These are phyloP conservation scores for Carollia perspicillata DNA, from an alignment of 2,113 vertebrate species.

Conservation along the genomic window DNA sequence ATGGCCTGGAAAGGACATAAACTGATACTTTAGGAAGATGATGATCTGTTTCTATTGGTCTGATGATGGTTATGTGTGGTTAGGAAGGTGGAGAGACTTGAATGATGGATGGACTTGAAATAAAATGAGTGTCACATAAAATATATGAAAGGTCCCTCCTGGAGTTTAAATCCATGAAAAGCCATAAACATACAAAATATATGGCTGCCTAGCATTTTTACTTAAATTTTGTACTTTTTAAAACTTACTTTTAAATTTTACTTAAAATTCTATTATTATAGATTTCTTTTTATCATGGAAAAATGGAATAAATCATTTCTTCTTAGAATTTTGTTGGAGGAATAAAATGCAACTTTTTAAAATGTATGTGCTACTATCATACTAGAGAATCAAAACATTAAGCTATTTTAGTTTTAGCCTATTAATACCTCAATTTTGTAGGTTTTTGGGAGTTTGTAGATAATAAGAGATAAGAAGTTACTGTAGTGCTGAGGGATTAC, in stretches of 20 bases:
- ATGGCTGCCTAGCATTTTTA: neutral
- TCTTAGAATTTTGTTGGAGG: neutral
- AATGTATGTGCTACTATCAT: neutral
- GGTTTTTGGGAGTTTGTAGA: neutral
- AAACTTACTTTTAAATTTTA: neutral
- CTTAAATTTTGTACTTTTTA: neutral
- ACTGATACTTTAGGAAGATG: neutral
- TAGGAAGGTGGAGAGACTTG: neutral
- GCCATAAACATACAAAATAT: neutral
- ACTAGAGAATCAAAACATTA: neutral
- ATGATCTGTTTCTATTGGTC: neutral
- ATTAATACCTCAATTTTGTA: neutral
- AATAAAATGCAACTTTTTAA: neutral
- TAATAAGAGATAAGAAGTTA: neutral
- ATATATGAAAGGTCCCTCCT: neutral
- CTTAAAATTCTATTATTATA: neutral
- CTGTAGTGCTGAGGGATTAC: neutral
- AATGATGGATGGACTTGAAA: neutral
- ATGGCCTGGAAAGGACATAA: neutral
- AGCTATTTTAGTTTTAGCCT: neutral
- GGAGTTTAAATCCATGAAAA: neutral
- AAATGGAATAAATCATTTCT: neutral
- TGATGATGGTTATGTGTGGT: neutral
- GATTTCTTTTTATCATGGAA: neutral
- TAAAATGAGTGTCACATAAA: neutral